Base-by-base conservation (phyloP, 1,140 invertebrate genomes). In the Eumeta japonica region DNA sequence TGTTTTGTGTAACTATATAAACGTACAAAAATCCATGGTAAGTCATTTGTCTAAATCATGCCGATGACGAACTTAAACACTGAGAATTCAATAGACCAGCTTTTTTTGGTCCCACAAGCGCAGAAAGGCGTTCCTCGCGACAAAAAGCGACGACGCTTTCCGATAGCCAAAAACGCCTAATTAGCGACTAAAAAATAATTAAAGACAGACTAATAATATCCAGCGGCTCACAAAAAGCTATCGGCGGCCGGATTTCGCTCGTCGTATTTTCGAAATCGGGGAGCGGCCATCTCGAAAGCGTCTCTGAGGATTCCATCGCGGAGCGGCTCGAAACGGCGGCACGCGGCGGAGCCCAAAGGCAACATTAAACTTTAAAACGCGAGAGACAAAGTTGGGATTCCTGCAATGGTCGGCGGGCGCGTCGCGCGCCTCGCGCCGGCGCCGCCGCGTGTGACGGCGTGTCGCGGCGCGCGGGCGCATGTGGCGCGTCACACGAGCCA, bases 201-300 rank as follows among this genome's bases (percentile, higher is more conserved):
- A 67, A 70, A 67, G 55, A 48, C 51, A 50, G 41, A 48, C 50
- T 39, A 33, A 33, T 58, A 62, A 54, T 55, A 50, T 58, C 48
- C 45, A 45, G 48, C 41, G 40, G 31, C 19, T 14, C 5, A 46
- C 62, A 61, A 70, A 73, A 73, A 67, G 53, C 54, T 53, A 60
- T 61, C 54, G 46, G 49, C 58, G 52, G 58, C 58, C 48, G 47
- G 50, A 57, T 62, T 68, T 72, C 65, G 52, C 65, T 70, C 58
- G 59, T 66, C 60, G 66, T 73, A 68, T 71, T 71, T 73, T 68
- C 57, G 62, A 73, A 71, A 71, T 62, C 56, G 56, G 55, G 55
- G 55, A 57, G 53, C 54, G 56, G 52, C 60, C 62, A 68, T 73
- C 66, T 68, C 55, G 59, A 58, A 46, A 29, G 28, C 28, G 28